Conservation (phyloP, 2,888 invertebrate genomes). For the Drosophila rubida region DNA sequence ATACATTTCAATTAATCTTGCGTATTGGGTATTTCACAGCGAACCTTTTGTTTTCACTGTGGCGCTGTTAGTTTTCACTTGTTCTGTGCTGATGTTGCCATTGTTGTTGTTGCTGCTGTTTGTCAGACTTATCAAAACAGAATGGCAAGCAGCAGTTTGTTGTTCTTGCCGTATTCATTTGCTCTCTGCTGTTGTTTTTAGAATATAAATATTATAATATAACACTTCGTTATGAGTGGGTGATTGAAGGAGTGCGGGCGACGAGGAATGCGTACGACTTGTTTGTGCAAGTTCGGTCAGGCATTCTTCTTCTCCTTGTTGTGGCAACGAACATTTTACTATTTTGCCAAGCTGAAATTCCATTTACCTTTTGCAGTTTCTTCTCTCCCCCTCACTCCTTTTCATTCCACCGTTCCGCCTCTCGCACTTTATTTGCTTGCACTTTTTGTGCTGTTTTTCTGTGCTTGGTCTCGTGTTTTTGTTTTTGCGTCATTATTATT, state of each 20-base stretch:
- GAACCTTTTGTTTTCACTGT: slow-evolving; percentile 47
- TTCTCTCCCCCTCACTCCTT: not conserved
- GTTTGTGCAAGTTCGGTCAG: slow-evolving; percentile 40
- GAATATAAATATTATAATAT: slow-evolving; percentile 29
- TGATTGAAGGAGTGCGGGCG: slow-evolving; percentile 4
- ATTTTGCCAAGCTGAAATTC: slow-evolving; percentile 28
- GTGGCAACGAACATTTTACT: slow-evolving; percentile 21
- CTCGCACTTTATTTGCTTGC: slow-evolving; percentile 31
- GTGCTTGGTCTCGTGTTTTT: slow-evolving; percentile 33
- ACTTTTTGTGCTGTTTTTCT: slow-evolving; percentile 41
- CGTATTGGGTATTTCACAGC: not conserved
- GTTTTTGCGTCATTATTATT: slow-evolving; percentile 62
- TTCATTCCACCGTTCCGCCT: not conserved
- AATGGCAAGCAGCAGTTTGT: slow-evolving; percentile 52
- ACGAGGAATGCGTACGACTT: slow-evolving; percentile 25
- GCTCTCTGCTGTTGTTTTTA: slow-evolving; percentile 45
- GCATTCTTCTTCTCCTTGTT: slow-evolving; percentile 15
- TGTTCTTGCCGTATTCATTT: slow-evolving; percentile 49
- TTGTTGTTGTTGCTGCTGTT: slow-evolving; percentile 47
- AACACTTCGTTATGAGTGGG: slow-evolving; percentile 34
- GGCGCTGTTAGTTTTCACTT: slow-evolving; percentile 58
- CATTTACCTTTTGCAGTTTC: slow-evolving; percentile 24
- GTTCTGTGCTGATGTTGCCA: slow-evolving; percentile 50
- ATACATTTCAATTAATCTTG: too few relatives aligned
- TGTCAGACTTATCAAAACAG: slow-evolving; percentile 79